Evolutionary conservation across 1,140 invertebrate species (phyloP).

Genomic region (Ceratina calcarata): DNA sequence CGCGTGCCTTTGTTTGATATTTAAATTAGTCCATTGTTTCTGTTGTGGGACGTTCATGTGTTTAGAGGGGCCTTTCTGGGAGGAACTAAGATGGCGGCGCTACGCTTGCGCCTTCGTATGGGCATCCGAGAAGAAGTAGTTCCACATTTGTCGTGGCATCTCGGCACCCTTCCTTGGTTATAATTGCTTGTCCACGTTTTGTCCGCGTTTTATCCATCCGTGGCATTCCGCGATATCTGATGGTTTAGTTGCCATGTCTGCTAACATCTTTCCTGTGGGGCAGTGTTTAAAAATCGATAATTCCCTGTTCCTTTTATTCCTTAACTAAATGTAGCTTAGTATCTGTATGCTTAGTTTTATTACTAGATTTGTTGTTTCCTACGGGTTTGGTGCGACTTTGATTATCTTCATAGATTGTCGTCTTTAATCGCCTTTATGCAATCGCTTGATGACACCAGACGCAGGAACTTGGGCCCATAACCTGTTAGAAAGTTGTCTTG

Average conservation of each 20-base stretch:
- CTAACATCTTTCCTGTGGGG: not conserved
- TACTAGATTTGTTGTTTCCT: not conserved
- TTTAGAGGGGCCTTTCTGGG: too few species aligned
- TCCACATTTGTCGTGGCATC: too few species aligned
- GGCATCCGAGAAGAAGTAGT: too few species aligned
- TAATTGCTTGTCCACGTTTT: not conserved
- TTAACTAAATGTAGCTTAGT: slow-evolving; percentile 1
- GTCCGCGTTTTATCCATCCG: not conserved
- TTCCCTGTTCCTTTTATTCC: not conserved
- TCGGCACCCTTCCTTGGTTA: not conserved
- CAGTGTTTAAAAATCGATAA: not conserved
- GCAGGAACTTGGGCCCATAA: too few species aligned
- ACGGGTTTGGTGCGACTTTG: not conserved
- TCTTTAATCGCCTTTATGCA: too few species aligned
- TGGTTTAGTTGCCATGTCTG: not conserved
- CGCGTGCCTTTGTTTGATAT: too few species aligned
- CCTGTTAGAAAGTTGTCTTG: too few species aligned
- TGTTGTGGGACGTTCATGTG: too few species aligned
- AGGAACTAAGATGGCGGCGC: too few species aligned
- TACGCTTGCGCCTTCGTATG: too few species aligned
- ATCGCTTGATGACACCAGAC: too few species aligned
- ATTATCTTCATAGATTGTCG: slow-evolving; percentile 4
- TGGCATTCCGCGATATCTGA: not conserved
- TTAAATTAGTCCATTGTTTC: too few species aligned
- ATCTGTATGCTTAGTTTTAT: slow-evolving; percentile 11